Conservation (phyloP, 2,797 vertebrate genomes). For the Spatula clypeata region DNA sequence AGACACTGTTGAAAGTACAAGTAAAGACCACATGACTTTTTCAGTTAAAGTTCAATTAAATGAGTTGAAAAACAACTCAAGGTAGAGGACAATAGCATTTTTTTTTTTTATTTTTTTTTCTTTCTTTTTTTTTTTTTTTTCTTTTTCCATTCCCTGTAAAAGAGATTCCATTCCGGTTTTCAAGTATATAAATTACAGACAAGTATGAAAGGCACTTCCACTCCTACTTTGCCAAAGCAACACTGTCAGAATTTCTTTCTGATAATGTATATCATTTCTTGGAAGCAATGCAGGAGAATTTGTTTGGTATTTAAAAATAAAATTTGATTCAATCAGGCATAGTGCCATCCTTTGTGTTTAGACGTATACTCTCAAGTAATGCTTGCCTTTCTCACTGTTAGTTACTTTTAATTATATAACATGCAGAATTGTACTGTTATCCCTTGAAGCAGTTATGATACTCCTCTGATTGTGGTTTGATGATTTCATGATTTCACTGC, state of each 20-base stretch:
- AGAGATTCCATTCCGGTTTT: not conserved
- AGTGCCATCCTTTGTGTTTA: not conserved
- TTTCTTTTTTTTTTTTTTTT: not conserved
- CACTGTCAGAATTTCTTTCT: not conserved
- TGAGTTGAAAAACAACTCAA: conserved; percentile 27
- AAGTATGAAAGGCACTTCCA: not conserved
- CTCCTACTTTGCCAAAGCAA: not conserved
- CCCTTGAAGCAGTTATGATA: not conserved
- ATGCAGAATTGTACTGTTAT: not conserved
- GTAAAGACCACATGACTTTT: not conserved
- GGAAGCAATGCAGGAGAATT: not conserved
- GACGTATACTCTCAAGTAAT: not conserved
- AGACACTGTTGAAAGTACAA: conserved; percentile 47
- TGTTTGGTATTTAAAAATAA: not conserved
- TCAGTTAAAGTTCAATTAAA: conserved; percentile 52
- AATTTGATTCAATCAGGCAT: not conserved
- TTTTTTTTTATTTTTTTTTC: not conserved
- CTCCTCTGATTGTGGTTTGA: not conserved
- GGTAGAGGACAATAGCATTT: not conserved
- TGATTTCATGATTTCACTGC: not conserved
- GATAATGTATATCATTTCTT: not conserved
- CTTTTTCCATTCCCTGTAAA: not conserved
- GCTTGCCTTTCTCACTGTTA: not conserved
- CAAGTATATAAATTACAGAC: not conserved
- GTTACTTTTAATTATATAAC: not conserved